Evolutionary conservation across 1,140 invertebrate species (phyloP), one percentile per base, ranked within the genome.

Genomic region (Tetragonula clypearis): DNA sequence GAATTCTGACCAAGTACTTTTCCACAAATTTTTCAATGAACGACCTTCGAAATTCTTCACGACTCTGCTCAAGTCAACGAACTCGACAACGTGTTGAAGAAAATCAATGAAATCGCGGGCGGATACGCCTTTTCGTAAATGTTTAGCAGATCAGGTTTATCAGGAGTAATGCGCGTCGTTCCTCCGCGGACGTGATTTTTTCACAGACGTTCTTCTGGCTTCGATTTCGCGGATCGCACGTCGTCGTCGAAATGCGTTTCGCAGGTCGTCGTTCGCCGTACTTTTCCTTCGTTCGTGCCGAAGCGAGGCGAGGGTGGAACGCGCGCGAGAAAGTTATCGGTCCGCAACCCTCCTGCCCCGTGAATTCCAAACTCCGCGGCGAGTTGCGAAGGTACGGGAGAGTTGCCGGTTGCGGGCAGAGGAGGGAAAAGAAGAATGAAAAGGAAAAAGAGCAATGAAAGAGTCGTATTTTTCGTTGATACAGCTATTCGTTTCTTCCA

Each of bases 381-480:
- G 65, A 84, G 66, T 79, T 62, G 71, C 60, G 26, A 69, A 30
- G 76, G 41, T 62, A 79, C 41, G n/a, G 17, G 23, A 55, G 49
- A 55, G 49, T 49, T 26, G 9, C 19, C 12, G 11, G 21, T 49
- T 26, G 9, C 19, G 19, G 11, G 21, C 14, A n/a, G 17, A n/a
- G 21, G 23, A 71, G 8, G 21, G 30, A 11, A 15, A 1, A 6
- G 3, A 69, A 26, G 12, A n/a, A 21, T 8, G 15, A 11, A 53
- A 11, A 53, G 23, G n/a, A 1, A 1, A 17, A 4, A 15, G 3
- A 30, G 65, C 30, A 69, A 71, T 2, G 35, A 82, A 62, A 76
- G 65, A 78, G 82, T 62, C 56, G 71, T 62, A 84, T 79, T 84
- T 84, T 84, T 84, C 82, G 76, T 84, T 62, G 76, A 79, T 79